Evolutionary conservation across 2,797 vertebrate species (phyloP), one percentile per base, ranked within the genome.

Genomic region (Pseudomugil tenellus): DNA sequence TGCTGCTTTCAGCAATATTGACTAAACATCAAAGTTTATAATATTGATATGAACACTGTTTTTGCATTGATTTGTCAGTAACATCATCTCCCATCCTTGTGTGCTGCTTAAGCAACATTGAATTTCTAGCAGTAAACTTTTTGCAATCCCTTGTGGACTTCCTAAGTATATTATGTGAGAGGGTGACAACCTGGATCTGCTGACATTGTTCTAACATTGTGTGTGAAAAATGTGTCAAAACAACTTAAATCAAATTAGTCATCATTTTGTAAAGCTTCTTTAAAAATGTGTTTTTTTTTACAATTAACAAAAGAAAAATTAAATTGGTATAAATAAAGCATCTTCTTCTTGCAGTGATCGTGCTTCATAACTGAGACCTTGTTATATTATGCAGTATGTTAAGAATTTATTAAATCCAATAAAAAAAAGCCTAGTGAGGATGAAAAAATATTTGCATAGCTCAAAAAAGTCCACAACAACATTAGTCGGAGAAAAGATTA

Each of bases 371-470:
- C 34, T 14, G 35, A 12, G 12, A 16, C 14, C 35, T 37, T 12
- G 13, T 37, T 35, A 35, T 35, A 35, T 2, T n/a, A n/a, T 35
- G 3, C 2, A 35, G 34, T 8, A 35, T 35, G 34, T 35, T 35
- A 10, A 35, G 3, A 35, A 35, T 10, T n/a, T n/a, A n/a, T n/a
- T n/a, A n/a, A n/a, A n/a, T n/a, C n/a, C n/a, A n/a, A 35, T 4
- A 35, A 37, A 23, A 69, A 77, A 55, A 72, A 73, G 73, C 53
- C 63, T 69, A 51, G 25, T 54, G 57, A 73, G 23, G 37, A 49
- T 14, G n/a, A 6, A 63, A 1, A 35, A 21, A 46, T 46, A n/a
- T 46, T 19, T 21, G 43, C 43, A 46, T 57, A 77, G 72, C 34
- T 35, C 32, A 0, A 7, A 56, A 4, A 32, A 34, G 34, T 21